Evolutionary conservation across 2,113 vertebrate genomes (phyloP).

Genomic region (Lagopus muta): DNA sequence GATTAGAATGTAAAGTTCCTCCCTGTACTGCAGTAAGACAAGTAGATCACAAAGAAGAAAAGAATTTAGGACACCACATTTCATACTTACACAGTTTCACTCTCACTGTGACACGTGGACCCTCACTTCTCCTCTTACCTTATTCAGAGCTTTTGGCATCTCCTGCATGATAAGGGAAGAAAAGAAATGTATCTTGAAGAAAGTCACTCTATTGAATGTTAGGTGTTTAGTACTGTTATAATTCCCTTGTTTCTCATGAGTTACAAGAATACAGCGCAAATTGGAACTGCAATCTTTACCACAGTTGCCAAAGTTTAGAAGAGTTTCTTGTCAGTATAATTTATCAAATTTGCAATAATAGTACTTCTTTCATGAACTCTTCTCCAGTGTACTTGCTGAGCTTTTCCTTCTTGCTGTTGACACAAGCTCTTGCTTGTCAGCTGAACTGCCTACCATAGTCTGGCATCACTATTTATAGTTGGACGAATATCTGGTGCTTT

Average conservation of each 20-base stretch:
- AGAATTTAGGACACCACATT: background rate
- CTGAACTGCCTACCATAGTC: conserved; percentile 17
- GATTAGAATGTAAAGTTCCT: background rate
- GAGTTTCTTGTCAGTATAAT: background rate
- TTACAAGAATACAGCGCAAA: background rate
- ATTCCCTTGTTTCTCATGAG: background rate
- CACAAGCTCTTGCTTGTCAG: background rate
- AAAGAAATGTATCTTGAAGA: background rate
- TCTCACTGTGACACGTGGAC: background rate
- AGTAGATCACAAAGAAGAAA: background rate
- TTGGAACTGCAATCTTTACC: background rate
- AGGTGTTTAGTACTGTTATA: background rate
- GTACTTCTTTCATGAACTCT: background rate
- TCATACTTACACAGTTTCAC: fast-evolving
- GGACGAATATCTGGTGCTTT: conserved; percentile 44
- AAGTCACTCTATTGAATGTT: background rate
- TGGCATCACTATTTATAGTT: conserved; percentile 58
- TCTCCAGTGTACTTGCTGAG: conserved; percentile 33
- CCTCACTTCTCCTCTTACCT: background rate
- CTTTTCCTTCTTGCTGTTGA: background rate
- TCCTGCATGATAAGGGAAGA: background rate
- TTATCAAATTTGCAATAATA: background rate
- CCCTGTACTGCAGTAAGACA: background rate
- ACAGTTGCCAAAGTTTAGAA: background rate
- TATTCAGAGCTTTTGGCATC: background rate